A percentile compares a stretch with the other conserved stretches of the same genome.
These are phyloP conservation scores for Linyphia triangularis DNA, from an alignment of 2,888 invertebrate species.

Conservation along the genomic window DNA sequence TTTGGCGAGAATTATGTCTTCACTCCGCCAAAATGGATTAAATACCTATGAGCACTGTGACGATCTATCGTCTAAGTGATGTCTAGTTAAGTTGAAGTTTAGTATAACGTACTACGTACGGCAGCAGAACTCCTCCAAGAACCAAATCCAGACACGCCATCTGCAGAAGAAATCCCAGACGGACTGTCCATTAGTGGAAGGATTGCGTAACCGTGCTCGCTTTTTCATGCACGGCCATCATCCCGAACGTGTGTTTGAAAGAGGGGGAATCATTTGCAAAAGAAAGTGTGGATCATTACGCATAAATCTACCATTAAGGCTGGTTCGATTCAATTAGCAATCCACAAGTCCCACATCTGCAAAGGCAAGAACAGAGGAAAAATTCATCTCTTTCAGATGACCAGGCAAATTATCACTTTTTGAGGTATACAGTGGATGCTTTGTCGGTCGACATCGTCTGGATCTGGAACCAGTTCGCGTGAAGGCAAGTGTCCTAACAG, in stretches of 20 bases:
- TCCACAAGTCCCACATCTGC: too few species aligned
- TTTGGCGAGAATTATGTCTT: too few species aligned
- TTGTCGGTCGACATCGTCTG: neutral
- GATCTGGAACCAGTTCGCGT: too few species aligned
- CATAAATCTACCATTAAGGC: neutral
- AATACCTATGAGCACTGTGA: too few species aligned
- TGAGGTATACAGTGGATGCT: neutral
- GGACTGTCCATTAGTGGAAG: neutral
- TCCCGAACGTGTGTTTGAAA: neutral
- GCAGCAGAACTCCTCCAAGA: neutral
- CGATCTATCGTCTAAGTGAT: too few species aligned
- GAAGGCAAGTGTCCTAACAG: too few species aligned
- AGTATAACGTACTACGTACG: neutral
- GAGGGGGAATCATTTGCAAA: neutral
- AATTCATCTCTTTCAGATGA: too few species aligned
- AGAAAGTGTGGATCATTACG: neutral
- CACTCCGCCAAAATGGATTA: too few species aligned
- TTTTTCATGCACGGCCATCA: neutral
- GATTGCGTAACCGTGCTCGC: neutral
- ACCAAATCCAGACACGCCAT: neutral
- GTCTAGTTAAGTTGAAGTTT: too few species aligned
- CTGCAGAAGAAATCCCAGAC: neutral
- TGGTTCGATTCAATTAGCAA: neutral
- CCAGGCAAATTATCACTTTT: neutral
- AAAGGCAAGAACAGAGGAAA: neutral